These are phyloP conservation scores for Drosophila prostipennis DNA, from an alignment of 2,888 invertebrate species.

Conservation along the genomic window DNA sequence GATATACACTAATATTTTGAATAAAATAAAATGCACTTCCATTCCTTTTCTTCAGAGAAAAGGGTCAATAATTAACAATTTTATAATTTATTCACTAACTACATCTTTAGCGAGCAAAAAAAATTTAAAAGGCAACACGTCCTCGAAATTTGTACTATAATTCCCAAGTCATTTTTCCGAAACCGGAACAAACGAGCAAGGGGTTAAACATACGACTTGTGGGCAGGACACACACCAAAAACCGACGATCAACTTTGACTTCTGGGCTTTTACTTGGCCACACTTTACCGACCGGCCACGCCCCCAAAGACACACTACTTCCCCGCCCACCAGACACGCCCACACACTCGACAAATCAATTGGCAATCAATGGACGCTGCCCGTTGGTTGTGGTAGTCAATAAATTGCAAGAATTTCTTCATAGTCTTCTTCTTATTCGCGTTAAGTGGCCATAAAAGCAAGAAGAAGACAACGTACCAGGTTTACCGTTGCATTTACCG, in stretches of 20 bases:
- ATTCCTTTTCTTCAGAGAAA: no score
- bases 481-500: constrained; percentile 3
- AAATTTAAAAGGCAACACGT: no score
- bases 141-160: background rate
- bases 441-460: constrained; percentile 17
- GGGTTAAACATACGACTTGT: background rate
- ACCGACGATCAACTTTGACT: constrained; percentile 33
- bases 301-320: constrained; percentile 5
- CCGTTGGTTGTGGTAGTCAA: constrained; percentile 48
- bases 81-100: background rate
- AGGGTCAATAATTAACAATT: no score
- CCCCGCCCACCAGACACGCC: constrained; percentile 1
- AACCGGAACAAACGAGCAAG: background rate
- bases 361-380: constrained; percentile 63
- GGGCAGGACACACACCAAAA: background rate
- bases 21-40: no score
- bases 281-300: constrained; percentile 21
- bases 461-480: background rate
- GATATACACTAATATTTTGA: background rate
- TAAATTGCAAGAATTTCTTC: constrained; percentile 65
- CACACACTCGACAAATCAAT: constrained; percentile 58
- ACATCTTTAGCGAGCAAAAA: no score
- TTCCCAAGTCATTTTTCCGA: background rate
- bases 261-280: constrained; percentile 23
- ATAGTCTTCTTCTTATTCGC: background rate